Evolutionary conservation across 2,888 invertebrate species (phyloP).

Genomic region (Tipula lateralis): DNA sequence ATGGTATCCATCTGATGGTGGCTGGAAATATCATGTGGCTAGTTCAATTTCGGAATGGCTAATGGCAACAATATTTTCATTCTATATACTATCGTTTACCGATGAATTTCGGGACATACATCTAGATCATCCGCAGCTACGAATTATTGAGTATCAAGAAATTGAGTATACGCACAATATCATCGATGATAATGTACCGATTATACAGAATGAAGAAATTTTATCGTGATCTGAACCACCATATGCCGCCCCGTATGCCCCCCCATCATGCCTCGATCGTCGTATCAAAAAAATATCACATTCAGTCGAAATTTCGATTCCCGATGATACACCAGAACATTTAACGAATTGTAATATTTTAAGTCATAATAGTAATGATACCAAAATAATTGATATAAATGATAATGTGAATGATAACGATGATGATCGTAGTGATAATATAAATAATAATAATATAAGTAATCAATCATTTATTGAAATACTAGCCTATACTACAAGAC

Average conservation of each 20-base stretch:
- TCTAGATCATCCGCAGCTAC: constrained; percentile 51
- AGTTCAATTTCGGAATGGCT: constrained; percentile 64
- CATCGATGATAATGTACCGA: constrained; percentile 13
- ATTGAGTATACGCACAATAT: constrained; percentile 9
- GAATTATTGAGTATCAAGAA: constrained; percentile 16
- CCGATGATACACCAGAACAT: neutral
- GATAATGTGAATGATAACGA: neutral
- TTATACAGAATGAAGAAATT: neutral
- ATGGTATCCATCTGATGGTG: constrained; percentile 59
- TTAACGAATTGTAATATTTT: constrained; percentile 2
- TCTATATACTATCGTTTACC: constrained; percentile 59
- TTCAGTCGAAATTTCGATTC: neutral
- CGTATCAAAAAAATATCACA: neutral
- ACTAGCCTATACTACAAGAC: neutral
- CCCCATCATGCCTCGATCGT: neutral
- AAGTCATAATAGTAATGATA: neutral
- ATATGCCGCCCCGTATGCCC: neutral
- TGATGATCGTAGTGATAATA: neutral
- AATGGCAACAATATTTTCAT: constrained; percentile 56
- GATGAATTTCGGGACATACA: constrained; percentile 59
- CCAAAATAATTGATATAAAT: neutral
- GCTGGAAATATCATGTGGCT: constrained; percentile 60
- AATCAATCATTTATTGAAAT: neutral
- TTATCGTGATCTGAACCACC: constrained; percentile 28
- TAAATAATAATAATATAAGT: constrained; percentile 20